phyloP scores from a whole-genome alignment of 1,140 invertebrate species.

The Drosophila setifemur region DNA sequence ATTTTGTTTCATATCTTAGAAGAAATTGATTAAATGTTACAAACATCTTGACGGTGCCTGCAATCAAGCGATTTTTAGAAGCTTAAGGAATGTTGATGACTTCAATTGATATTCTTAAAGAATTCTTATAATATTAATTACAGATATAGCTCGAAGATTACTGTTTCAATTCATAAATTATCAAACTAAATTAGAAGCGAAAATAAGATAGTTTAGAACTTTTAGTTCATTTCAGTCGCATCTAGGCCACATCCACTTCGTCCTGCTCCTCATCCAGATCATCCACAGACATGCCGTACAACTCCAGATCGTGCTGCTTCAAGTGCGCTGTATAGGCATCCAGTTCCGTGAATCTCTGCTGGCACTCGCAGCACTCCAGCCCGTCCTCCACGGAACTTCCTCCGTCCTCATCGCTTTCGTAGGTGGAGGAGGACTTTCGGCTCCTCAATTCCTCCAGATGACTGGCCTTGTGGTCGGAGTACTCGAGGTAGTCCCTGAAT shows the following conservation, averaged over 20 bases:
- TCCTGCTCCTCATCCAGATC: slow-evolving; percentile 61
- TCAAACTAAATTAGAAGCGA: no score
- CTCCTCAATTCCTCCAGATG: slow-evolving; percentile 24
- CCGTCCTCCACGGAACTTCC: slow-evolving; percentile 64
- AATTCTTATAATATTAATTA: no score
- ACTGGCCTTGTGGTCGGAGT: slow-evolving; percentile 60
- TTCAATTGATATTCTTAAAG: no score
- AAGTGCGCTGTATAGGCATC: slow-evolving; percentile 71
- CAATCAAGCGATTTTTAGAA: no score
- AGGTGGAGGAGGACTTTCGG: slow-evolving; percentile 9
- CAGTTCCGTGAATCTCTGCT: slow-evolving; percentile 64
- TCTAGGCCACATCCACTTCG: slow-evolving; percentile 63
- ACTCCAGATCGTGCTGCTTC: slow-evolving; percentile 64
- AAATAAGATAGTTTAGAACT: no score
- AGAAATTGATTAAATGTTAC: no score
- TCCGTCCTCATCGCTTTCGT: slow-evolving; percentile 57
- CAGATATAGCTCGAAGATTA: no score
- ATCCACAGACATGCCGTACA: slow-evolving; percentile 61
- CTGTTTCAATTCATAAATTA: no score
- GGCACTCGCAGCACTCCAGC: slow-evolving; percentile 74
- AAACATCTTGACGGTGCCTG: no score
- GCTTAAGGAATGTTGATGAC: no score
- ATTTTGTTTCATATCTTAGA: no score
- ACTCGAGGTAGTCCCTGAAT: slow-evolving; percentile 69
- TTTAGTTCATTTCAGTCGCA: not conserved